phyloP scores from a whole-genome alignment of 2,113 vertebrate genomes.

The Bubo blakistoni region DNA sequence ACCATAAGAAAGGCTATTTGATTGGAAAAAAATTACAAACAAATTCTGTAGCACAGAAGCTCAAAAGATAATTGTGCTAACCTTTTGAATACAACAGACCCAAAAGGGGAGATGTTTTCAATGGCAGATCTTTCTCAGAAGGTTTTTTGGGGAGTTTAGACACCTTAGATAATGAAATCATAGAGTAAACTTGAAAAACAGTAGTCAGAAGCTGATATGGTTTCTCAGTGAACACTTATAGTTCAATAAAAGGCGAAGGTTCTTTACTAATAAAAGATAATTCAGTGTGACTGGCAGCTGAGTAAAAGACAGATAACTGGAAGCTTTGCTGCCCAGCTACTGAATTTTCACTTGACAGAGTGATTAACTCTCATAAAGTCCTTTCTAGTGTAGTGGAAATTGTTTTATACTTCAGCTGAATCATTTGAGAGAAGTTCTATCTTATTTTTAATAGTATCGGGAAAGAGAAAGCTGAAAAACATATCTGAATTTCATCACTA shows the following conservation, averaged over 20 bases:
- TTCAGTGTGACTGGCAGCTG: not conserved
- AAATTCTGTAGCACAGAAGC: not conserved
- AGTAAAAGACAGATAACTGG: not conserved
- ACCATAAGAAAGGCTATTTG: not conserved
- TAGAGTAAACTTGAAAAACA: not conserved
- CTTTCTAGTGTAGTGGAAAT: not conserved
- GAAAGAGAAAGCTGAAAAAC: not conserved
- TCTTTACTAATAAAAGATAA: not conserved
- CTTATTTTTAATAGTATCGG: not conserved
- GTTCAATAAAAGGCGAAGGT: not conserved
- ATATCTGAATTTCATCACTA: not conserved
- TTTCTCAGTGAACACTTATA: not conserved
- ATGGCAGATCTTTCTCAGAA: not conserved
- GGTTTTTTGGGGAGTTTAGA: not conserved
- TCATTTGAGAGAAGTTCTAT: not conserved
- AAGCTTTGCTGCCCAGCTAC: not conserved
- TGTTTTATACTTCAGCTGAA: not conserved
- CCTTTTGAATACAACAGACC: not conserved
- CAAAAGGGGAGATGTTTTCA: not conserved
- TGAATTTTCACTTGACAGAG: not conserved
- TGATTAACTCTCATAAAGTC: not conserved
- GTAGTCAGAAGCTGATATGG: not conserved
- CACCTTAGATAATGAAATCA: not conserved
- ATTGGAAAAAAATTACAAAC: not conserved
- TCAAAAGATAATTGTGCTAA: not conserved